A percentile compares a stretch with the other conserved stretches of the same genome.
Conservation (phyloP, 2,888 invertebrate genomes). For the Orthosia gracilis region DNA sequence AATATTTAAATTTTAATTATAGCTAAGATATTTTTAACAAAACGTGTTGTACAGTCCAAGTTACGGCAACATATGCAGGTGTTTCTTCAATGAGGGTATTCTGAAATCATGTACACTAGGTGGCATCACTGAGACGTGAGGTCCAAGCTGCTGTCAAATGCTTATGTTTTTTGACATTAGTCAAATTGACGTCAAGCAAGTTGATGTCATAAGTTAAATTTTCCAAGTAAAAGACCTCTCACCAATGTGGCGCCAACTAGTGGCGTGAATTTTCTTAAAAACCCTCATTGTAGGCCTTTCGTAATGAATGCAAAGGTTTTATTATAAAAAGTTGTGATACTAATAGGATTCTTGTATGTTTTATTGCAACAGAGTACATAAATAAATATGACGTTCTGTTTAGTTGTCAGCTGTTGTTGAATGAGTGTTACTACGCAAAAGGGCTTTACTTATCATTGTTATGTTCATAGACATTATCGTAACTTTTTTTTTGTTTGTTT, state of each 20-base stretch:
- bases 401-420: conserved; percentile 14
- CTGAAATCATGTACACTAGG: too few relatives aligned
- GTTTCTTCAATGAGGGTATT: conserved; percentile 61
- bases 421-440: not conserved
- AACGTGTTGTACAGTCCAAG: conserved; percentile 28
- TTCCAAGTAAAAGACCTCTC: too few relatives aligned
- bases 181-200: too few relatives aligned
- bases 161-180: too few relatives aligned
- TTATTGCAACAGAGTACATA: conserved; percentile 54
- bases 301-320: conserved; percentile 40
- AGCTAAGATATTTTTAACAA: conserved; percentile 22
- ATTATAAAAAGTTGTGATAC: conserved; percentile 33
- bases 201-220: too few relatives aligned
- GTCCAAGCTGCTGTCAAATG: too few relatives aligned
- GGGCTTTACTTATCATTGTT: not conserved
- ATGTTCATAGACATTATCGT: too few relatives aligned
- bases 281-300: conserved; percentile 47
- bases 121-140: too few relatives aligned
- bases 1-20: conserved; percentile 47
- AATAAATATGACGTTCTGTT: conserved; percentile 20
- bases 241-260: too few relatives aligned
- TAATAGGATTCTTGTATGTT: conserved; percentile 47
- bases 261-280: too few relatives aligned
- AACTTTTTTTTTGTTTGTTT: too few relatives aligned
- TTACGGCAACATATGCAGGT: conserved; percentile 18